Conservation (phyloP, 2,888 invertebrate species). For the Palloptera scutellata region DNA sequence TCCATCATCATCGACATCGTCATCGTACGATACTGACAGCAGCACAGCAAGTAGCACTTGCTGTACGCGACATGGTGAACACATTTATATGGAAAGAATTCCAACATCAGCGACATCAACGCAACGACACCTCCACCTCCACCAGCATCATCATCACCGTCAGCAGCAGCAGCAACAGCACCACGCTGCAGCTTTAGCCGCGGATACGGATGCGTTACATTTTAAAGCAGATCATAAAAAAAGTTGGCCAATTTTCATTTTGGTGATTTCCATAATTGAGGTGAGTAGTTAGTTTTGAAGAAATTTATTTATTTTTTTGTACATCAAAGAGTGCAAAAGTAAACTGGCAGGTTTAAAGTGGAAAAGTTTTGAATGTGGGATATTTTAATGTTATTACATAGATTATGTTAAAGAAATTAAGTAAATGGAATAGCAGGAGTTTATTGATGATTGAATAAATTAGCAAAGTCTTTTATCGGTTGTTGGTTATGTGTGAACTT, state of each 20-base stretch:
- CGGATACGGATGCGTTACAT: slow-evolving; percentile 40
- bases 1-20: slow-evolving; percentile 47
- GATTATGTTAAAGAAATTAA: too few relatives aligned
- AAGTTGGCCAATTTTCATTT: slow-evolving; percentile 58
- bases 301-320: neutral
- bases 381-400: too few relatives aligned
- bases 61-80: slow-evolving; percentile 57
- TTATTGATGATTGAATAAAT: too few relatives aligned
- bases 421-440: too few relatives aligned
- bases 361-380: too few relatives aligned
- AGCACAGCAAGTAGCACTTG: slow-evolving; percentile 59
- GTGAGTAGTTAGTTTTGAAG: slow-evolving; percentile 44
- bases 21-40: slow-evolving; percentile 58
- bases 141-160: slow-evolving; percentile 29
- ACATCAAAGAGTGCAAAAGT: too few relatives aligned
- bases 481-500: too few relatives aligned
- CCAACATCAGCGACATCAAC: slow-evolving; percentile 4
- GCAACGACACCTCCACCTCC: slow-evolving; percentile 19
- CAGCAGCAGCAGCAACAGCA: slow-evolving; percentile 25
- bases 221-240: slow-evolving; percentile 54
- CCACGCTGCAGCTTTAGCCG: slow-evolving; percentile 12
- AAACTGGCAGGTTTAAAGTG: too few relatives aligned
- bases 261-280: slow-evolving; percentile 59
- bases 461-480: too few relatives aligned
- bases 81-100: slow-evolving; percentile 56